Evolutionary conservation across 2,888 invertebrate species (phyloP).

Genomic region (Andrena haemorrhoa): DNA sequence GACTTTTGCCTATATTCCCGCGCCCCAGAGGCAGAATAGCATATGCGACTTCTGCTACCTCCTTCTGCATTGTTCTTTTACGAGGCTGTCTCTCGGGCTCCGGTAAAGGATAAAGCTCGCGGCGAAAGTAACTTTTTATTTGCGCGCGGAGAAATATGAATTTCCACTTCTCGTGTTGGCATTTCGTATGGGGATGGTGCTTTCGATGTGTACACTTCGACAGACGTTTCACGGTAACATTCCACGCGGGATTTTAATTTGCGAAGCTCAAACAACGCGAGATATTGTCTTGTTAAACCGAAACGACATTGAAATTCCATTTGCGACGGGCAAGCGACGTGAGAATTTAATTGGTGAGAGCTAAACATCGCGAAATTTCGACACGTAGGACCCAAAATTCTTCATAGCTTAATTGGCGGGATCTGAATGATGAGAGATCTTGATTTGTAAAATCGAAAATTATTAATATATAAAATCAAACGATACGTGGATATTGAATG

Average conservation of each 20-base stretch:
- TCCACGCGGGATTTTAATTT: not conserved
- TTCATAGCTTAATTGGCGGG: too few species aligned
- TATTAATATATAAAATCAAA: too few species aligned
- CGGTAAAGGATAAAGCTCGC: constrained; percentile 34
- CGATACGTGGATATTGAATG: too few species aligned
- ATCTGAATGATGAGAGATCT: too few species aligned
- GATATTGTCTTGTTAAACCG: too few species aligned
- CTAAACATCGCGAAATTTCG: too few species aligned
- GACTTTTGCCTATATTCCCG: constrained; percentile 19
- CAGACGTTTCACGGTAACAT: too few species aligned
- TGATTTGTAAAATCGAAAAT: too few species aligned
- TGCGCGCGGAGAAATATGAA: constrained; percentile 44
- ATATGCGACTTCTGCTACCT: constrained; percentile 31
- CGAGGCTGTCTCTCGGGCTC: constrained; percentile 17
- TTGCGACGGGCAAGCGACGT: too few species aligned
- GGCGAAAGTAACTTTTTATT: constrained; percentile 47
- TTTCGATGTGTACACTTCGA: not conserved
- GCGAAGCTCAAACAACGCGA: not conserved
- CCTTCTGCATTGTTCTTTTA: constrained; percentile 39
- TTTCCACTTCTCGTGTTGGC: constrained; percentile 35
- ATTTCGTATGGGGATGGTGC: constrained; percentile 16
- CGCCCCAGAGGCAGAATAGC: constrained; percentile 28
- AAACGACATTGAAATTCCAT: too few species aligned
- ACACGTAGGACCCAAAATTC: too few species aligned
- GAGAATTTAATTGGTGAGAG: too few species aligned